These are phyloP conservation scores for Pachyramphus minor DNA, from an alignment of 2,113 vertebrate species.

Conservation along the genomic window DNA sequence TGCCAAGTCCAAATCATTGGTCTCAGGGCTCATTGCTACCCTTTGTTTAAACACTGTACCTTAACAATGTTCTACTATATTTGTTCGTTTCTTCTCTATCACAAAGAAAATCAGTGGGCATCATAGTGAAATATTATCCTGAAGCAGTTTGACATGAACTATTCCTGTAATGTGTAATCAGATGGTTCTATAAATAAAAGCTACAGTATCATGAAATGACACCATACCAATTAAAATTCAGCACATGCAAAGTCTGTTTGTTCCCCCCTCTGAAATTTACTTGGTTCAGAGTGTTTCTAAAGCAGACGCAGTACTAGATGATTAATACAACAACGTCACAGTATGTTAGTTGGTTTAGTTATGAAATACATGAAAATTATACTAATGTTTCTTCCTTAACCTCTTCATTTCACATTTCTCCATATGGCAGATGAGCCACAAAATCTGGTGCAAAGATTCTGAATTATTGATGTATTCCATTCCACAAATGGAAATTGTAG, in stretches of 20 bases:
- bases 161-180: background rate
- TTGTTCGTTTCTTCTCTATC: background rate
- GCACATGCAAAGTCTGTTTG: background rate
- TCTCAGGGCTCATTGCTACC: background rate
- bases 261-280: background rate
- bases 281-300: background rate
- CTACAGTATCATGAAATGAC: background rate
- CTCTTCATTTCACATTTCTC: slow-evolving; percentile 38
- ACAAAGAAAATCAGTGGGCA: background rate
- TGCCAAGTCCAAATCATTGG: background rate
- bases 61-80: background rate
- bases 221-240: slow-evolving; percentile 13
- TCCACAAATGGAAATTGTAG: slow-evolving; percentile 11
- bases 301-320: background rate
- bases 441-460: slow-evolving; percentile 43
- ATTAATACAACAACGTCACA: background rate
- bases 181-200: slow-evolving; percentile 15
- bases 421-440: slow-evolving; percentile 38
- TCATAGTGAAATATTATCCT: background rate
- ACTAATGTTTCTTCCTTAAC: slow-evolving; percentile 27
- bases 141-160: background rate
- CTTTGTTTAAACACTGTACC: background rate
- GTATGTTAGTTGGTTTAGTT: background rate
- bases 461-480: slow-evolving; percentile 23
- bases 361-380: slow-evolving; percentile 30